These are phyloP conservation scores for Trachymyrmex cornetzi DNA, from an alignment of 1,140 invertebrate genomes.

Conservation along the genomic window DNA sequence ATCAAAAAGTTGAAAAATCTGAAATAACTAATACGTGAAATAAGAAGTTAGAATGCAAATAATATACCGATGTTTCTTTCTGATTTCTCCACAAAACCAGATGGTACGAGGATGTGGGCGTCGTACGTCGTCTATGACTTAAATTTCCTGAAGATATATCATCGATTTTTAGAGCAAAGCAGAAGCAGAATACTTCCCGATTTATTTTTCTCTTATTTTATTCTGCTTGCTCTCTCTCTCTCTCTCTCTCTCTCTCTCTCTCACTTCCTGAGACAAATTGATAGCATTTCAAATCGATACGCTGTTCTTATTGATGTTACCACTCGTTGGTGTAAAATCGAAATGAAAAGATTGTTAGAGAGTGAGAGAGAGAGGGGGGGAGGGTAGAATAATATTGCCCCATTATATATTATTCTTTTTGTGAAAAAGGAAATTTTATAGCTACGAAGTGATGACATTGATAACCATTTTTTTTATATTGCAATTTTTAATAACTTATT, in stretches of 20 bases:
- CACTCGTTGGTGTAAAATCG: background rate
- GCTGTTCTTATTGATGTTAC: background rate
- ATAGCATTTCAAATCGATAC: background rate
- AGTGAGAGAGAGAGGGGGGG: too few species aligned
- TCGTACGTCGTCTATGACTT: background rate
- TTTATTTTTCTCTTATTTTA: conserved; percentile 28
- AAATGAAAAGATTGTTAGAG: background rate
- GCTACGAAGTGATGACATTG: background rate
- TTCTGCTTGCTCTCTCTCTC: background rate
- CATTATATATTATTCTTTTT: background rate
- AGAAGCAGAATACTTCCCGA: background rate
- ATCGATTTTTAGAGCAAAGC: conserved; percentile 16
- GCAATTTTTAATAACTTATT: background rate
- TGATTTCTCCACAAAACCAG: conserved; percentile 1
- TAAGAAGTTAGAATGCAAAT: conserved; percentile 14
- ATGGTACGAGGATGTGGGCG: background rate
- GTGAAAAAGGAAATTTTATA: background rate
- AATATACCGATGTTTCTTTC: background rate
- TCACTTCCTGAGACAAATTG: background rate
- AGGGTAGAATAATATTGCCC: too few species aligned
- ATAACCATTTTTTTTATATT: background rate
- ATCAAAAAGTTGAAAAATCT: background rate
- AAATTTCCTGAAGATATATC: conserved; percentile 2
- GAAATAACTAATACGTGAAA: conserved; percentile 14
- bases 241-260: too few species aligned